Percentiles rank a stretch among this genome's conserved stretches.
These are phyloP conservation scores for Ostrea denselamellosa DNA, from an alignment of 1,140 invertebrate species.

Conservation along the genomic window DNA sequence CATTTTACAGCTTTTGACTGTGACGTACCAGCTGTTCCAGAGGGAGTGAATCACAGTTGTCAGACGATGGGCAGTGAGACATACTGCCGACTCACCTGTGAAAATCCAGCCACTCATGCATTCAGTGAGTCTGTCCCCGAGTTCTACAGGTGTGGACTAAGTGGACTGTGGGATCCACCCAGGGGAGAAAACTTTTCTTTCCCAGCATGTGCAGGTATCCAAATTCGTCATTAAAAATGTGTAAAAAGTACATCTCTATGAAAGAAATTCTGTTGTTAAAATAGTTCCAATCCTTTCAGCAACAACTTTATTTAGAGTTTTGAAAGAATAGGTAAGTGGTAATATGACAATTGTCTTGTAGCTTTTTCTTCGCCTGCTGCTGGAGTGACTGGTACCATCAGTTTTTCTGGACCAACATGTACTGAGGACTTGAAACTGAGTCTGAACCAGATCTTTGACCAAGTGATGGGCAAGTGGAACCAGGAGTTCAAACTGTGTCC, in stretches of 20 bases:
- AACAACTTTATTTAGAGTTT: too few species aligned
- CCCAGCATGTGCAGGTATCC: slow-evolving; percentile 64
- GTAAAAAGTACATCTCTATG: not conserved
- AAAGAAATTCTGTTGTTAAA: too few species aligned
- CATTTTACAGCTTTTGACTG: slow-evolving; percentile 62
- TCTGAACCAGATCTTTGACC: slow-evolving; percentile 37
- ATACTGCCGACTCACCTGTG: slow-evolving; percentile 61
- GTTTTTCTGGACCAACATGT: slow-evolving; percentile 44
- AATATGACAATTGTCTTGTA: not conserved
- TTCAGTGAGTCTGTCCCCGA: slow-evolving; percentile 61
- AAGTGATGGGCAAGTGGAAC: slow-evolving; percentile 43
- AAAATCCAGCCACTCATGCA: slow-evolving; percentile 45
- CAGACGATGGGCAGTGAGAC: slow-evolving; percentile 54
- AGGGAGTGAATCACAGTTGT: slow-evolving; percentile 57
- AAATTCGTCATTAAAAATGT: not conserved
- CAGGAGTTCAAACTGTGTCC: slow-evolving; percentile 49
- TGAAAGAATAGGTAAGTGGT: not conserved
- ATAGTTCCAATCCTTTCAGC: too few species aligned
- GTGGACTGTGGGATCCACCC: slow-evolving; percentile 68
- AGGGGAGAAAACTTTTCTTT: slow-evolving; percentile 62
- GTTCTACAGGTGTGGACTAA: slow-evolving; percentile 66
- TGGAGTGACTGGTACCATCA: slow-evolving; percentile 46
- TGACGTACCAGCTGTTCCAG: slow-evolving; percentile 57
- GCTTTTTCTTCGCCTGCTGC: slow-evolving; percentile 41
- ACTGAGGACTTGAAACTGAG: not conserved